A percentile compares a stretch with the other conserved stretches of the same genome.
These are phyloP conservation scores for Acheta domesticus DNA, from an alignment of 2,888 invertebrate genomes.

Conservation along the genomic window DNA sequence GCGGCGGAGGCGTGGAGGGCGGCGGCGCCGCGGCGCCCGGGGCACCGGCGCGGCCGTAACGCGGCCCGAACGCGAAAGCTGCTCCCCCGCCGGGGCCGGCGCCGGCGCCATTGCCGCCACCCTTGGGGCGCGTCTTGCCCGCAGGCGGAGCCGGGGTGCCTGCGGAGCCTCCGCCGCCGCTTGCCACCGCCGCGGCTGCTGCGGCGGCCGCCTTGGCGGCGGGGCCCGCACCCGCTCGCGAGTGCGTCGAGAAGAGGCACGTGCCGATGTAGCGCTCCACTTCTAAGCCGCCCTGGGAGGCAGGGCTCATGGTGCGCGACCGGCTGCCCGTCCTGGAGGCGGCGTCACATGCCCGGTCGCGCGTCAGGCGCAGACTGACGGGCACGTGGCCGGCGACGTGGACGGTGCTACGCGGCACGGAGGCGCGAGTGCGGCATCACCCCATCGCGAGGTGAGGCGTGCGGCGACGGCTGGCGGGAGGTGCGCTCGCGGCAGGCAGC, in stretches of 20 bases:
- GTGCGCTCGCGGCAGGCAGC: conserved; percentile 20
- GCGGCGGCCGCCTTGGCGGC: conserved; percentile 30
- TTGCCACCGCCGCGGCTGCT: conserved; percentile 29
- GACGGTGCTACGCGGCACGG: conserved; percentile 25
- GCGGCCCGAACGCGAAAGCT: not conserved
- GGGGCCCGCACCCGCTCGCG: conserved; percentile 32
- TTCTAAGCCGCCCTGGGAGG: conserved; percentile 57
- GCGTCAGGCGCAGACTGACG: no score
- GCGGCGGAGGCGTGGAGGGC: conserved; percentile 41
- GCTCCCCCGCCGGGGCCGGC: conserved; percentile 33
- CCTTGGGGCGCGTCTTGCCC: conserved; percentile 34
- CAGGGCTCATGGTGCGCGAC: conserved; percentile 63
- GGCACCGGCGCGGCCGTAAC: not conserved
- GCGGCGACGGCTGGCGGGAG: conserved; percentile 22
- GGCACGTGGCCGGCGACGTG: not conserved
- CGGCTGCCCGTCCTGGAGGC: not conserved
- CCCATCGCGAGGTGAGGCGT: conserved; percentile 24
- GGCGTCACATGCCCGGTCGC: not conserved
- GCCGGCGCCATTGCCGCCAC: conserved; percentile 12
- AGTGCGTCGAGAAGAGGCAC: conserved; percentile 53
- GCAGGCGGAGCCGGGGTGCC: conserved; percentile 21
- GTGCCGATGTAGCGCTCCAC: conserved; percentile 63
- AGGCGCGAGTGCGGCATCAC: conserved; percentile 22
- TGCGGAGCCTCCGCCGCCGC: conserved; percentile 25
- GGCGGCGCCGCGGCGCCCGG: not conserved